phyloP scores from a whole-genome alignment of 1,140 invertebrate species.

The Coelopa frigida region DNA sequence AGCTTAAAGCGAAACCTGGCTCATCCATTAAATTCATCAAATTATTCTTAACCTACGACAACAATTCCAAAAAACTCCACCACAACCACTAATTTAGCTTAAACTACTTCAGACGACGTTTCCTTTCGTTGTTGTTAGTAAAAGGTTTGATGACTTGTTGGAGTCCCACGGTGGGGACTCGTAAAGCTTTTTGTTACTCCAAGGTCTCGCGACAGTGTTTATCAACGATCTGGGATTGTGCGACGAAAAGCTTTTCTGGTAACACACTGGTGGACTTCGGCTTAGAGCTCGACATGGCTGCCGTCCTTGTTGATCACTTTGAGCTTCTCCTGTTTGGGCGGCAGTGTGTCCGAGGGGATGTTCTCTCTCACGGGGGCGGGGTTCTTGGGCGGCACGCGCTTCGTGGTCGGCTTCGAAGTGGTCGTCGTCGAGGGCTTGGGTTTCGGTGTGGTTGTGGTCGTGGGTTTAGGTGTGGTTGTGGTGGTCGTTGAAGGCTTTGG shows the following conservation, averaged over 20 bases:
- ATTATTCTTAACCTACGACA: too few species aligned
- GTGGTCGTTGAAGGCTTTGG: conserved; percentile 18
- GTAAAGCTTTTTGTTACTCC: too few species aligned
- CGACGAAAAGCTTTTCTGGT: background rate
- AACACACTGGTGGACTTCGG: background rate
- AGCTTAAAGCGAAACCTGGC: too few species aligned
- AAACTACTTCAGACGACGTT: too few species aligned
- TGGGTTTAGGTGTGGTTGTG: conserved; percentile 13
- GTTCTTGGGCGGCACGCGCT: conserved; percentile 32
- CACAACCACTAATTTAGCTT: too few species aligned
- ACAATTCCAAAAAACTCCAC: too few species aligned
- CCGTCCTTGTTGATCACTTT: conserved; percentile 54
- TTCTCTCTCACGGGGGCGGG: conserved; percentile 50
- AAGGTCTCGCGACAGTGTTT: too few species aligned
- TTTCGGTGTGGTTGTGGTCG: conserved; percentile 13
- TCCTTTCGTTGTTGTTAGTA: too few species aligned
- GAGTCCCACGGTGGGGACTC: too few species aligned
- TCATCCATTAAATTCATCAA: too few species aligned
- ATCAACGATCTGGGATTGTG: too few species aligned
- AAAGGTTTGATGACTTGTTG: too few species aligned
- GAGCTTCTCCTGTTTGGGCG: conserved; percentile 49
- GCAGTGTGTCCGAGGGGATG: conserved; percentile 49
- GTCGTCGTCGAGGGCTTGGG: conserved; percentile 12
- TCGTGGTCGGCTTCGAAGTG: conserved; percentile 15
- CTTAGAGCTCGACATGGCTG: conserved; percentile 38